Percentiles rank a stretch among this genome's conserved stretches.
Conservation (phyloP, 2,797 vertebrate species). For the Nothura maculosa region DNA sequence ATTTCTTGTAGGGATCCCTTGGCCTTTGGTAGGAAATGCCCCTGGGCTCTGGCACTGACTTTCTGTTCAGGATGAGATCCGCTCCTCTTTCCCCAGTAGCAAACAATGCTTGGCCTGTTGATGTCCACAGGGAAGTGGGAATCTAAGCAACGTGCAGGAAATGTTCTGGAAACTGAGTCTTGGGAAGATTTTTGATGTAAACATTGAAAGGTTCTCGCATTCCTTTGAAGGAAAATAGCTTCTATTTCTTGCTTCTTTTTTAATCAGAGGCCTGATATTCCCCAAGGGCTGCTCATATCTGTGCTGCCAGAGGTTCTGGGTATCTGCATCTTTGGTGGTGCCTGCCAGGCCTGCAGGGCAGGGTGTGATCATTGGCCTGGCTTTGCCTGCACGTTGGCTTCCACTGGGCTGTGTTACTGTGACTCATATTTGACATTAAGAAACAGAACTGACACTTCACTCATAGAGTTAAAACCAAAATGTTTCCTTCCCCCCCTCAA, state of each 20-base stretch:
- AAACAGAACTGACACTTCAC: no score
- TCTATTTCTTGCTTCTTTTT: fast-evolving
- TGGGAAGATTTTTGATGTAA: background rate
- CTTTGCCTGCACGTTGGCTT: background rate
- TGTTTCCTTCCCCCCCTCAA: no score
- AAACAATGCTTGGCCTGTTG: background rate
- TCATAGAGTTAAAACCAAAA: no score
- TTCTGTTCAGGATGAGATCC: background rate
- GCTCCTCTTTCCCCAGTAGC: fast-evolving
- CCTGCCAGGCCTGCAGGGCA: background rate
- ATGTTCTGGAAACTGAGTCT: background rate
- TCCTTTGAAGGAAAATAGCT: background rate
- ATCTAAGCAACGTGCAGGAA: background rate
- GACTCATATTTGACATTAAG: background rate
- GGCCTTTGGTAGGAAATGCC: background rate
- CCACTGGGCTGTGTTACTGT: background rate
- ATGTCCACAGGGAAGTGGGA: background rate
- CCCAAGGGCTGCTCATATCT: background rate
- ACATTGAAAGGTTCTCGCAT: background rate
- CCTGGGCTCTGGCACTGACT: background rate
- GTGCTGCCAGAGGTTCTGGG: background rate
- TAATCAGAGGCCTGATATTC: background rate
- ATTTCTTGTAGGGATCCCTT: background rate
- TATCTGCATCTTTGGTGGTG: background rate
- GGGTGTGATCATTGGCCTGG: background rate